Base-by-base conservation (phyloP, 2,888 invertebrate genomes). In the Venusia cambrica region DNA sequence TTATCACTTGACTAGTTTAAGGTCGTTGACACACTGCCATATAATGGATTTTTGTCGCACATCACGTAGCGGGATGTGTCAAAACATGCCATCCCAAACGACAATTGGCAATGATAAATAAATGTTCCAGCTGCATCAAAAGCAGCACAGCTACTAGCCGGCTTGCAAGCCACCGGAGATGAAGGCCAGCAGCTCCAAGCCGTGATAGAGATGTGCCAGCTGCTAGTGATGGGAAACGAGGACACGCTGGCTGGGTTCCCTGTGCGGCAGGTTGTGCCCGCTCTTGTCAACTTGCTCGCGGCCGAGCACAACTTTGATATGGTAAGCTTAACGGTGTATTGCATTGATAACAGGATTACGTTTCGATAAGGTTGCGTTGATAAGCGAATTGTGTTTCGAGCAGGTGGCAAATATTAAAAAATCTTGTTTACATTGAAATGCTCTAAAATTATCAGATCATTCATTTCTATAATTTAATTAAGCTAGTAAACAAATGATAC, bases 281-380 rank as follows among this genome's bases (percentile, higher is more conserved):
- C 97, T 3, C 91, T 99, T 16, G 96, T 98, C 46, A 93, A 92
- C 59, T 85, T 99, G 37, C 90, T 99, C 9, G 94, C 96, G 29
- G 97, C 98, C 90, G 99, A 99, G 69, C 97, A 99, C 73, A 99
- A 99, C 87, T 99, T 99, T 87, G 99, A 99, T 80, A 97, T 99
- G 90, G 93, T 93, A 64, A 76, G 81, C 67, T 11, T 16, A 0
- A 1, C 17, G 3, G 11, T 1, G 8, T 13, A 19, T 16, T 10
- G 16, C 6, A 29, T 17, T 34, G 26, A 26, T 19, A 20, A 14
- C 1, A 5, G 11, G 5, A 8, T 10, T 7, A 17, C 16, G 8
- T n/a, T n/a, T n/a, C n/a, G n/a, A n/a, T n/a, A n/a, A n/a, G n/a
- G n/a, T n/a, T n/a, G n/a, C n/a, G n/a, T n/a, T n/a, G n/a, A n/a